Evolutionary conservation across 2,888 invertebrate genomes (phyloP).

Genomic region (Palloptera scutellata): DNA sequence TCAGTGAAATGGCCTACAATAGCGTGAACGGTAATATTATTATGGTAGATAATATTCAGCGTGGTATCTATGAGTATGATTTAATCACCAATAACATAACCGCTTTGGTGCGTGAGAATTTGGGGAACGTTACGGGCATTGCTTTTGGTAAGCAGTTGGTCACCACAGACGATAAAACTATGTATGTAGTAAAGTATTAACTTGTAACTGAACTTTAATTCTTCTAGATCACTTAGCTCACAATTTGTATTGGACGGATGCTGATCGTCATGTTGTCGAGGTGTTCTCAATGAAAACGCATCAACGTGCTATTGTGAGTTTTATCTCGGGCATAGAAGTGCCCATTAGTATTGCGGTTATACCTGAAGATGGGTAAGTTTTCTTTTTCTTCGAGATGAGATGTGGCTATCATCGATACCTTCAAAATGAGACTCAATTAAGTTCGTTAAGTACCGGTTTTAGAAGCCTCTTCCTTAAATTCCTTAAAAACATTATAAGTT

Average conservation of each 20-base stretch:
- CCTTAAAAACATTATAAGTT: background rate
- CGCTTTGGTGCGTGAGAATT: conserved; percentile 61
- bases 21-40: conserved; percentile 66
- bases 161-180: too few relatives aligned
- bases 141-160: conserved; percentile 68
- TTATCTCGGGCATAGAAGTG: conserved; percentile 68
- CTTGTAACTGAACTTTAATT: background rate
- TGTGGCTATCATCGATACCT: background rate
- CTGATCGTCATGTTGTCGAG: conserved; percentile 71
- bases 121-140: conserved; percentile 68
- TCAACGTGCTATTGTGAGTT: conserved; percentile 69
- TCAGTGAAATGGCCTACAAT: conserved; percentile 76
- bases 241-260: conserved; percentile 78
- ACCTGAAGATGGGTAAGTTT: conserved; percentile 56
- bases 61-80: conserved; percentile 65
- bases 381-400: background rate
- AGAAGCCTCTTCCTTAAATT: background rate
- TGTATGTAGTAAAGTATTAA: background rate
- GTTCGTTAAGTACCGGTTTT: background rate
- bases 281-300: conserved; percentile 70
- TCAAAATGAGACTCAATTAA: background rate
- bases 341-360: conserved; percentile 76
- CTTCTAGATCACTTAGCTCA: conserved; percentile 74
- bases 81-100: conserved; percentile 46
- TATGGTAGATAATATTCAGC: conserved; percentile 66